Evolutionary conservation across 2,888 invertebrate species (phyloP), one percentile per base, ranked within the genome.

Genomic region (Candidula unifasciata): DNA sequence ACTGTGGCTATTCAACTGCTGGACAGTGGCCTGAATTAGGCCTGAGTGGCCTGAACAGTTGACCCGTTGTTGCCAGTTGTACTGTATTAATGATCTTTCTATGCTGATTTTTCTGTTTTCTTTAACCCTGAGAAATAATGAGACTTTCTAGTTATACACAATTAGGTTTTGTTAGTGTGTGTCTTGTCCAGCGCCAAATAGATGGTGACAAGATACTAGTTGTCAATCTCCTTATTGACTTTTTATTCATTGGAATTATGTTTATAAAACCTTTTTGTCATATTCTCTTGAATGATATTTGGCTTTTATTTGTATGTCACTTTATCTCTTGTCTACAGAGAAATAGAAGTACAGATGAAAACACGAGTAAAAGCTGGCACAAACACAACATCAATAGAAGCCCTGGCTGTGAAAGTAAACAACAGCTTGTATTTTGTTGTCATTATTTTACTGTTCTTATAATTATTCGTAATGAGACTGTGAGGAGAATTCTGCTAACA

Each of bases 311-410:
- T 27, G n/a, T 68, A 27, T 68, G 6, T 68, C 16, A 27, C 27
- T 68, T 68, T n/a, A 27, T n/a, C n/a, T 73, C n/a, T 27, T 13
- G 5, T 52, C 21, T 35, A 10, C 73, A 52, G 69, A 54, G 33
- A 80, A 16, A 2, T 66, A 30, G 68, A 80, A 54, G 69, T 37
- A 69, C 68, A 80, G 33, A 33, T 18, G 13, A 68, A 33, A 60
- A 69, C 27, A 54, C 16, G 18, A 54, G 69, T 30, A 33, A 54
- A 52, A 8, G 33, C 18, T 27, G 33, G 52, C 35, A 37, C 64
- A 18, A 68, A 52, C 13, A 68, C 30, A 68, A 68, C 60, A 33
- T 77, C 33, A 30, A 2, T 44, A 10, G 10, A 60, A 30, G 64
- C 64, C 30, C 10, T 60, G 3, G 77, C 64, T 33, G 18, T 77